Base-by-base conservation (phyloP, 2,797 vertebrate species). In the Muraenolepis orangiensis region DNA sequence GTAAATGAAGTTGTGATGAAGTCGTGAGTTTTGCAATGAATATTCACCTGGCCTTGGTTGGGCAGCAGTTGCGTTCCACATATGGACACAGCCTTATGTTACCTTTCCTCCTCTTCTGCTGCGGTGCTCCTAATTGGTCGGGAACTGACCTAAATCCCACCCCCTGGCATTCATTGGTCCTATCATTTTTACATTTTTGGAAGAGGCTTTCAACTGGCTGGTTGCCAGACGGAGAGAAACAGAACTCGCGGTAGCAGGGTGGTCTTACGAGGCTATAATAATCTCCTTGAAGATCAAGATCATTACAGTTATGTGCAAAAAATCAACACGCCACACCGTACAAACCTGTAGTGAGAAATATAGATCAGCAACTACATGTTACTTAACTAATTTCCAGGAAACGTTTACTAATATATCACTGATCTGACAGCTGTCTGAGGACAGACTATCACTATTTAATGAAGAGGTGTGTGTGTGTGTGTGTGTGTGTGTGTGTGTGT, bases 401-500 rank as follows among this genome's bases (percentile, higher is more conserved):
- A 64, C 57, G 23, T 64, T 64, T 64, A 64, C 57, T 11, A 26
- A 64, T 64, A 26, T 26, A 64, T 64, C n/a, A 61, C 51, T 20
- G 51, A 26, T 61, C 51, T 61, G 51, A 61, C n/a, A 61, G 51
- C 51, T 61, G 51, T 26, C 51, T 23, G n/a, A 26, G 51, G 51
- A 61, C 2, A 61, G 20, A 12, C 51, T n/a, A 61, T 61, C 51
- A 10, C 51, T 61, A 61, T 61, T 61, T 61, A 61, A 61, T 61
- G 51, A 61, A 23, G 7, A 6, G 16, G 18, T 51, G 42, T 61
- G n/a, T 26, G n/a, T 61, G 51, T 26, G 13, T 30, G 28, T 67
- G 66, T 67, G 66, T 30, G 64, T 66, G 66, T 67, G 66, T 67
- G 66, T 30, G 66, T 67, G 66, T 30, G 28, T 30, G 66, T 67